Evolutionary conservation across 2,113 vertebrate genomes (phyloP), one percentile per base, ranked within the genome.

Genomic region (Forbesichthys agassizii): DNA sequence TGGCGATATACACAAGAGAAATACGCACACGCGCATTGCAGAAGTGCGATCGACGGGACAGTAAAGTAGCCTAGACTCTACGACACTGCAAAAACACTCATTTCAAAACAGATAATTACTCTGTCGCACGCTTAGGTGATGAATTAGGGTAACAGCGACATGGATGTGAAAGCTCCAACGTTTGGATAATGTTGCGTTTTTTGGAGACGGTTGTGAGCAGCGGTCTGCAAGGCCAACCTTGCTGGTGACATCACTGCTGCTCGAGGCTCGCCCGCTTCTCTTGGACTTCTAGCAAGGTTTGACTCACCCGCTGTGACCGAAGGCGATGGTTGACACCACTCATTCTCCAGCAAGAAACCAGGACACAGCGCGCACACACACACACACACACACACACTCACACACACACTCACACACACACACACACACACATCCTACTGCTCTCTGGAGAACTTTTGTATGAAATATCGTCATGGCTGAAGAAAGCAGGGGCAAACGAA

Each of bases 401-500:
- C 84, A 48, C 75, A 18, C 88, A 61, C 83, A 42, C 83, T 78
- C 27, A 52, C n/a, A 16, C 64, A 81, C 85, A 49, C 79, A 48
- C 65, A 52, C 65, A 47, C n/a, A 18, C 79, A 55, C 81, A 33
- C 51, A 9, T 3, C 11, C 33, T 36, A 36, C 36, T 71, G 71
- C 74, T 66, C 61, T 57, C 52, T 11, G 82, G 83, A 79, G 77
- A 6, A 58, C 76, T 63, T 70, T 67, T 16, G 11, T 49, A 66
- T 3, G 33, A 36, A 56, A 66, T 63, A 58, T 63, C 64, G 77
- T 9, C 65, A 86, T 94, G 93, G 84, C 92, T 47, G 93, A 94
- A 77, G 92, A 92, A 82, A 92, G 87, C 53, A 71, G 93, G 75
- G 92, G 92, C 42, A 94, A 93, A 68, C 91, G 93, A 9, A 90